Evolutionary conservation across 2,888 invertebrate species (phyloP).

Genomic region (Pyrrhosoma nymphula): DNA sequence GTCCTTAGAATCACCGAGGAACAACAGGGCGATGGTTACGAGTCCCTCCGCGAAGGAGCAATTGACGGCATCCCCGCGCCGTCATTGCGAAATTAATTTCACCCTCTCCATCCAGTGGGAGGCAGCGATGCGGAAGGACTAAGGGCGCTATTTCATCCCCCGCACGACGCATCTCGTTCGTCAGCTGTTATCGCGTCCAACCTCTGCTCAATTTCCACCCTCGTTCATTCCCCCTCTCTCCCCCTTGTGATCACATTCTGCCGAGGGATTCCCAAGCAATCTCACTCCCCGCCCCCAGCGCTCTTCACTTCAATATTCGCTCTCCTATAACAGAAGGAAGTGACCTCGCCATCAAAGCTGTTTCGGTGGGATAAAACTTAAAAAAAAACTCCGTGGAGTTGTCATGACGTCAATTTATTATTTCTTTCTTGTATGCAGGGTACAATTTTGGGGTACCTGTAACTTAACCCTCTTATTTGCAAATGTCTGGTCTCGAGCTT

Average conservation of each 20-base stretch:
- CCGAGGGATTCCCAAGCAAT: no score
- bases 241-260: not conserved
- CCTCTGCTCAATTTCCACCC: not conserved
- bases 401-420: no score
- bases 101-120: not conserved
- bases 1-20: not conserved
- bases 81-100: not conserved
- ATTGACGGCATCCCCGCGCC: not conserved
- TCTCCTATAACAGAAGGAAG: no score
- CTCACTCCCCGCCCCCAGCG: no score
- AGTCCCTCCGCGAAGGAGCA: not conserved
- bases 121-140: not conserved
- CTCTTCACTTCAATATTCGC: no score
- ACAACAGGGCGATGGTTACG: not conserved
- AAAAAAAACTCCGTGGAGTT: no score
- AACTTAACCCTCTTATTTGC: no score
- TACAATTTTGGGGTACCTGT: no score
- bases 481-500: no score
- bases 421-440: no score
- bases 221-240: not conserved
- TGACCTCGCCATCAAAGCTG: no score
- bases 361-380: no score
- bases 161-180: not conserved
- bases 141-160: not conserved
- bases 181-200: not conserved